Base-by-base conservation (phyloP, 2,797 vertebrate genomes). In the Pterois miles region DNA sequence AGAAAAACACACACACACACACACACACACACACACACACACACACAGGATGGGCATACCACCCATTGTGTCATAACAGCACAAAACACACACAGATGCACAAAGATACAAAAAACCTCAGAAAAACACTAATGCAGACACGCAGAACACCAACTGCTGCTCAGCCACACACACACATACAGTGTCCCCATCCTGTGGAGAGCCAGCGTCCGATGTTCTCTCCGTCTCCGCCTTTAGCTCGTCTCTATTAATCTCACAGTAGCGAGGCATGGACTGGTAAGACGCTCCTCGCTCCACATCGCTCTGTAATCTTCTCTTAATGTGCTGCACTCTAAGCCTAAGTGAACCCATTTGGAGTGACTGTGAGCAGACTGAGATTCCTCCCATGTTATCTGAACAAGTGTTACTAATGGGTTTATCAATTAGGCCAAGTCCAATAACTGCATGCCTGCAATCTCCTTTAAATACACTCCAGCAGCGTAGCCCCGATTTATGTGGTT, bases 361-460 rank as follows among this genome's bases (percentile, higher is more conserved):
- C 97, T 97, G 97, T 96, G 96, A 96, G 95, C 96, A 95, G 96
- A 96, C 97, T 85, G 86, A 90, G 96, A 97, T 97, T 97, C 96
- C 96, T 96, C 96, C 96, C 95, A 96, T 92, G 97, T 97, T 97
- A 97, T 98, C 97, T 97, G 96, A 96, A 98, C 97, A 97, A 97
- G 97, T 98, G 97, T 97, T 97, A 96, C 97, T 98, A 98, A 99
- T 99, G 97, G 96, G 94, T 98, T 97, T 98, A 98, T 98, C 97
- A 98, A 95, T 95, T 95, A 94, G 91, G 88, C 89, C 82, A 91
- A 93, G 92, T 94, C 93, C 93, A 94, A 94, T 94, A 94, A 97
- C 96, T 96, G 96, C 96, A 97, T 96, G 96, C 95, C 97, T 96
- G 95, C 97, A 97, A 98, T 97, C 96, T 97, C 96, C 96, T 97